Base-by-base conservation (phyloP, 2,797 vertebrate species). In the Menidia menidia region DNA sequence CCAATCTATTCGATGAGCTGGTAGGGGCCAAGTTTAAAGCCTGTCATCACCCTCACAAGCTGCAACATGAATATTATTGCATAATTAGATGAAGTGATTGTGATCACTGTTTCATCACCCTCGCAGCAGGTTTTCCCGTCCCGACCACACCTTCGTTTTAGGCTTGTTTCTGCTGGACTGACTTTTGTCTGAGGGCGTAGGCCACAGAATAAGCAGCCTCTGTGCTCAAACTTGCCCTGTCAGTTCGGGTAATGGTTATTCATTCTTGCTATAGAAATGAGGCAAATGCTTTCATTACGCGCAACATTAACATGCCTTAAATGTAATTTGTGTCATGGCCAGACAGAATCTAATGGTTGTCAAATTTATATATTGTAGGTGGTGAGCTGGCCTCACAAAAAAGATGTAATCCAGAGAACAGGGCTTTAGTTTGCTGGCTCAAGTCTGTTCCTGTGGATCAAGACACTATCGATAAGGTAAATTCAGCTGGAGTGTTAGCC, bases 361-460 rank as follows among this genome's bases (percentile, higher is more conserved):
- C 10, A 59, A 35, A 16, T 71, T 9, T 78, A 11, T 68, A 1
- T 6, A 0, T 72, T 48, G 15, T 54, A 92, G 92, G 78, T 42
- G 59, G 1, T 3, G 56, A 16, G 7, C 1, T 35, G 25, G 30
- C 56, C 51, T 51, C 61, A 30, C 63, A 67, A 55, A 87, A 60
- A 19, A 25, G 1, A 41, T 70, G 59, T 5, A 69, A 86, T 57
- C 82, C 86, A 9, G 90, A 92, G 58, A 75, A 4, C 25, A 85
- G 82, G 39, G 68, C 76, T 32, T 87, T 98, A 80, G 87, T 93
- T 1, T 76, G 42, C 62, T 98, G 97, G 97, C 90, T 98, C 48
- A 92, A 87, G 73, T 73, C 71, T 16, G 74, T 94, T 4, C 89
- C 91, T 0, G 94, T 94, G 1, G 94, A 97, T 83, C 77, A 93